These are phyloP conservation scores for Syngnathus floridae DNA, from an alignment of 2,113 vertebrate genomes.

Conservation along the genomic window DNA sequence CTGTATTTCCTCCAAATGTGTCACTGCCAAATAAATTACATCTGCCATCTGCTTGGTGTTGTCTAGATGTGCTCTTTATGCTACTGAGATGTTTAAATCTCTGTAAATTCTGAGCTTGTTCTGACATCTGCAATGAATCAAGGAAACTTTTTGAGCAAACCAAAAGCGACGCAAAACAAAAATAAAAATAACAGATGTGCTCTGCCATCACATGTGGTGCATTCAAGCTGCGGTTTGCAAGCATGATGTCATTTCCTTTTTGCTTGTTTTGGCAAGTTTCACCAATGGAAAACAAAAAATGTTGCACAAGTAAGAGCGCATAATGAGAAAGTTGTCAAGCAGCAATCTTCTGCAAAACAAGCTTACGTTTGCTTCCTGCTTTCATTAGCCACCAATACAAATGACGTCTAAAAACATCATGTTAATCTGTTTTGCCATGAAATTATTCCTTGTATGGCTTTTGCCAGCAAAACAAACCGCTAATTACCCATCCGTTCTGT, in stretches of 20 bases:
- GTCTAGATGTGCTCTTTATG: slow-evolving; percentile 10
- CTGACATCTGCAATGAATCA: slow-evolving; percentile 1
- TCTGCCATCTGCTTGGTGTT: slow-evolving; percentile 17
- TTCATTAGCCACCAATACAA: neutral
- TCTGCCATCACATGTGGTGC: neutral
- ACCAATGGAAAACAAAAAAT: neutral
- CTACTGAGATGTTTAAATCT: slow-evolving; percentile 7
- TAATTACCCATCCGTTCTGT: neutral
- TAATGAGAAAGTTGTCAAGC: neutral
- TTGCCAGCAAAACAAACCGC: neutral
- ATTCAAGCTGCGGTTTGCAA: neutral
- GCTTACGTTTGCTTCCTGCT: neutral
- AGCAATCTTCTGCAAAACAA: neutral
- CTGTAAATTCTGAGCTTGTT: neutral
- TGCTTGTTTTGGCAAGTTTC: neutral
- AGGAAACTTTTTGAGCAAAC: neutral
- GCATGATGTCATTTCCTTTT: slow-evolving; percentile 3
- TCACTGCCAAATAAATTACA: slow-evolving; percentile 21
- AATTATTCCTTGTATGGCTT: neutral
- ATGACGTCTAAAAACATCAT: neutral
- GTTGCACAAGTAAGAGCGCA: neutral
- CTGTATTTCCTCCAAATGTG: slow-evolving; percentile 22
- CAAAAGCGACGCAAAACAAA: neutral
- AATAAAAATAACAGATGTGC: neutral
- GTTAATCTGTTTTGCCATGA: neutral